These are phyloP conservation scores for Drosophila mauritiana DNA, from an alignment of 1,140 invertebrate species.

Conservation along the genomic window DNA sequence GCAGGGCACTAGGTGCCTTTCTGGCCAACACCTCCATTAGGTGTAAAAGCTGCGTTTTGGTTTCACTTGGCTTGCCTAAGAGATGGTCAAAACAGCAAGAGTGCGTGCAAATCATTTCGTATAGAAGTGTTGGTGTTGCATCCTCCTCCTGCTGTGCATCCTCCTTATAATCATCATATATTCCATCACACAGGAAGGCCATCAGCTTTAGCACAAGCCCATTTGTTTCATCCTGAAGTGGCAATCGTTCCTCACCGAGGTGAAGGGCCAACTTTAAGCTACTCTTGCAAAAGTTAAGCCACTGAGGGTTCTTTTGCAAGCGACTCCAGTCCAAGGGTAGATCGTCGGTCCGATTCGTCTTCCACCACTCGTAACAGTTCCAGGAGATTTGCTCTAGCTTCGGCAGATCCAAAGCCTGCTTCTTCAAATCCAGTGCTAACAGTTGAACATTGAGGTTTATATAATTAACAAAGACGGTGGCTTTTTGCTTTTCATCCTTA, in stretches of 20 bases:
- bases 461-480: constrained; percentile 86
- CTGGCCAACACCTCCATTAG: constrained; percentile 87
- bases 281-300: constrained; percentile 88
- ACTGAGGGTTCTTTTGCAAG: constrained; percentile 86
- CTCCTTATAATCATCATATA: constrained; percentile 84
- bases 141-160: constrained; percentile 8
- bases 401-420: constrained; percentile 70
- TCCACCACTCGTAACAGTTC: constrained; percentile 77
- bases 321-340: constrained; percentile 78
- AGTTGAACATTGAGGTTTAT: constrained; percentile 86
- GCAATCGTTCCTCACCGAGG: constrained; percentile 78
- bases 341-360: constrained; percentile 38
- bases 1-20: constrained; percentile 87
- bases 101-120: constrained; percentile 91
- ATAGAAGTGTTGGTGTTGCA: constrained; percentile 85
- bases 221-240: constrained; percentile 66
- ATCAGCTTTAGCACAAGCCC: constrained; percentile 86
- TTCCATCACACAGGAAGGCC: constrained; percentile 86
- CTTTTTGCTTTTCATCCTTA: constrained; percentile 74
- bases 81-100: constrained; percentile 88
- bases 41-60: constrained; percentile 87
- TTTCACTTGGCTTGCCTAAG: constrained; percentile 80
- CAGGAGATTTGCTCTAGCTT: constrained; percentile 64
- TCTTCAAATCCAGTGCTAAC: constrained; percentile 86
- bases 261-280: constrained; percentile 88